These are phyloP conservation scores for Philopotamus ludificatus DNA, from an alignment of 1,140 invertebrate species.

Conservation along the genomic window DNA sequence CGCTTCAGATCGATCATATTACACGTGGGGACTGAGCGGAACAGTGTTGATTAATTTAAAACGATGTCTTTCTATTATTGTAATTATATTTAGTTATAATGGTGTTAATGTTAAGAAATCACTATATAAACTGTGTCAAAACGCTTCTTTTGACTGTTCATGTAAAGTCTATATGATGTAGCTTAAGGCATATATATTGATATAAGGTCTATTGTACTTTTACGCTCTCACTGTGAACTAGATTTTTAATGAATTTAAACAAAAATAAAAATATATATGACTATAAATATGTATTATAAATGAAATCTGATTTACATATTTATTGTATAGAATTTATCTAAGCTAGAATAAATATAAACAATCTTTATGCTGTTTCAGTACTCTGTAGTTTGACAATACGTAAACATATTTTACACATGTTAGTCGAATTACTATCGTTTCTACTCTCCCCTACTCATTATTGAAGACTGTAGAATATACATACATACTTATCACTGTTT, in stretches of 20 bases:
- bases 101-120: slow-evolving; percentile 19
- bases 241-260: slow-evolving; percentile 22
- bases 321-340: slow-evolving; percentile 21
- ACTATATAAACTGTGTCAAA: slow-evolving; percentile 27
- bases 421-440: too few relatives aligned
- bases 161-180: slow-evolving; percentile 27
- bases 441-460: too few relatives aligned
- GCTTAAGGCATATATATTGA: slow-evolving; percentile 20
- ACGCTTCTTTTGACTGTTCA: slow-evolving; percentile 32
- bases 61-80: slow-evolving; percentile 20
- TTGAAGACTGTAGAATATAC: too few relatives aligned
- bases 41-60: slow-evolving; percentile 24
- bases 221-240: slow-evolving; percentile 29
- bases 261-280: slow-evolving; percentile 16
- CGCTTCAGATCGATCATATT: too few relatives aligned
- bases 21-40: slow-evolving; percentile 22
- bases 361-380: slow-evolving; percentile 18
- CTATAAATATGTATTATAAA: slow-evolving; percentile 19
- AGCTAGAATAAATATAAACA: slow-evolving; percentile 11
- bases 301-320: slow-evolving; percentile 21
- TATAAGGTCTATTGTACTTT: slow-evolving; percentile 13
- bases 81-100: slow-evolving; percentile 24
- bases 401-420: too few relatives aligned
- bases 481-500: too few relatives aligned
- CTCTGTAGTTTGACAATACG: too few relatives aligned